phyloP scores from a whole-genome alignment of 2,797 vertebrate species.

The Bradypus variegatus region DNA sequence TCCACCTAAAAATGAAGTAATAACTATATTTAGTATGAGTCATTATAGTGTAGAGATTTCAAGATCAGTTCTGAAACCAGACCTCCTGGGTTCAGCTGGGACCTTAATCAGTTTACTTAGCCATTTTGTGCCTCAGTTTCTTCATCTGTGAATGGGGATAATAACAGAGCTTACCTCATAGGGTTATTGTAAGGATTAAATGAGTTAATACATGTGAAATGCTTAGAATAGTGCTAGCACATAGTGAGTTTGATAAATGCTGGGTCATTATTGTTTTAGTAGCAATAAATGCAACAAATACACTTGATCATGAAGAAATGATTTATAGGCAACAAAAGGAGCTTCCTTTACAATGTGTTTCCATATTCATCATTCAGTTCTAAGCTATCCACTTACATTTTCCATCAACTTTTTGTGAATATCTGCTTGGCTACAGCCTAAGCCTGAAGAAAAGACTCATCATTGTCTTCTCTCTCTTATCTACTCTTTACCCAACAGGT shows the following conservation, averaged over 20 bases:
- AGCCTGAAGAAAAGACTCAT: neutral
- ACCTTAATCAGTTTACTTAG: neutral
- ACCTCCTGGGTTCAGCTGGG: neutral
- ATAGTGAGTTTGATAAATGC: neutral
- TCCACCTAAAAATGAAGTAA: neutral
- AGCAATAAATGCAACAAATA: too few species aligned
- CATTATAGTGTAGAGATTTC: neutral
- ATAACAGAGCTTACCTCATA: neutral
- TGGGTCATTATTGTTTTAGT: neutral
- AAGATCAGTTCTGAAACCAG: neutral
- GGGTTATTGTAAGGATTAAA: neutral
- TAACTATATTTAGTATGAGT: neutral
- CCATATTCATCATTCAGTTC: neutral
- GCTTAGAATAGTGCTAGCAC: neutral
- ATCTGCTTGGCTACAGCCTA: neutral
- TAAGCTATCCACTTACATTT: neutral
- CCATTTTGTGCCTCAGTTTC: neutral
- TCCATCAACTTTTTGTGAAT: neutral
- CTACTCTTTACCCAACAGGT: neutral
- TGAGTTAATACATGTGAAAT: neutral
- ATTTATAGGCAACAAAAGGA: fast-evolving
- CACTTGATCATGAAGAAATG: neutral
- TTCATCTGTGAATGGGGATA: neutral
- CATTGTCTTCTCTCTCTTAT: neutral
- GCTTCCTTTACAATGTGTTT: neutral